A percentile compares a stretch with the other conserved stretches of the same genome.
Conservation (phyloP, 2,888 invertebrate species). For the Cantharis rustica region DNA sequence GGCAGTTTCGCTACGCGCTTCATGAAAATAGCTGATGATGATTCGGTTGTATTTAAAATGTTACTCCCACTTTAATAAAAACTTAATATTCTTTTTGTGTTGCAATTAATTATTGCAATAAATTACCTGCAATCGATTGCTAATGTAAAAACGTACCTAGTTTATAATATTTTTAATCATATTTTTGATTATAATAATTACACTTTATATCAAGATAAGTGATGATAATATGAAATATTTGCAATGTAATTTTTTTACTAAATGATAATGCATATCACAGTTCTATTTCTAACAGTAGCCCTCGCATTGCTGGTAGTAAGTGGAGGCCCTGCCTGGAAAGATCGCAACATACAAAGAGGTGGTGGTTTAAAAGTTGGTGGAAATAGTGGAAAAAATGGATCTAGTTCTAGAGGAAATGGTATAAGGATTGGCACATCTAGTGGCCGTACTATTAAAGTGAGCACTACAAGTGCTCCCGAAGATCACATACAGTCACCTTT, state of each 20-base stretch:
- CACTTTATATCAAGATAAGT: neutral
- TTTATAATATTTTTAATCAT: neutral
- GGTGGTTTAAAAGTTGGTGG: conserved; percentile 50
- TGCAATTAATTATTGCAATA: neutral
- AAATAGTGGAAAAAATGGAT: conserved; percentile 44
- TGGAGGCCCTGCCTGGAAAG: conserved; percentile 55
- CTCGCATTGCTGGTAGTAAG: conserved; percentile 52
- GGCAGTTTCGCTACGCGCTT: conserved; percentile 39
- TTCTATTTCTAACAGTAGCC: conserved; percentile 48
- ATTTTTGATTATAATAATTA: neutral
- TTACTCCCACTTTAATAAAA: conserved; percentile 33
- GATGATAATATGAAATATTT: neutral
- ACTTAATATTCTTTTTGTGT: conserved; percentile 2
- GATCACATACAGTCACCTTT: conserved; percentile 48
- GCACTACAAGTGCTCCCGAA: conserved; percentile 40
- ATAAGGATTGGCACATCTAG: conserved; percentile 49
- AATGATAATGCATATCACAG: conserved; percentile 47
- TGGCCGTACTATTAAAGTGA: conserved; percentile 38
- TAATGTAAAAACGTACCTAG: neutral
- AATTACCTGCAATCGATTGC: neutral
- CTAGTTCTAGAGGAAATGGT: conserved; percentile 50
- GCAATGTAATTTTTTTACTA: neutral
- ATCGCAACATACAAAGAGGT: conserved; percentile 51
- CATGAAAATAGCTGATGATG: conserved; percentile 31
- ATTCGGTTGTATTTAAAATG: conserved; percentile 23